phyloP scores from a whole-genome alignment of 2,113 vertebrate genomes.

The Semicossyphus pulcher region DNA sequence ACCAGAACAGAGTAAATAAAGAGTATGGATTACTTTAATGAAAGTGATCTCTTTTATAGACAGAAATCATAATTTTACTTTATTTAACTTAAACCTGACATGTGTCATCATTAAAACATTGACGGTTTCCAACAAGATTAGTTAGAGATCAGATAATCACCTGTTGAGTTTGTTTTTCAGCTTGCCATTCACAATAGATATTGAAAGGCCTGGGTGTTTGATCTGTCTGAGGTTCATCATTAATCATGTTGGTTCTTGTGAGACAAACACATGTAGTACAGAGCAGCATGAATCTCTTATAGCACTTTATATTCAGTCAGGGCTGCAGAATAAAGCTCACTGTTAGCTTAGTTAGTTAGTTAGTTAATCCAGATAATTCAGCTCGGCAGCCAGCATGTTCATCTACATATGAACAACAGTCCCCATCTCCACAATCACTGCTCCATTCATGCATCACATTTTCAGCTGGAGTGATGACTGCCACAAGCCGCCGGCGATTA shows the following conservation, averaged over 20 bases:
- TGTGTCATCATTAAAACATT: no score
- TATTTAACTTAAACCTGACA: no score
- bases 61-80: no score
- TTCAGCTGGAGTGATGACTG: constrained; percentile 15
- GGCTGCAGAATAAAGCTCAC: background rate
- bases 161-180: background rate
- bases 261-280: background rate
- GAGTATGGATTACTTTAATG: no score
- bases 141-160: no score
- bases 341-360: no score
- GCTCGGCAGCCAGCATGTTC: background rate
- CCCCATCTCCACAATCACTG: constrained; percentile 12
- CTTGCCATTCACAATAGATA: background rate
- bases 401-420: background rate
- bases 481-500: constrained; percentile 3
- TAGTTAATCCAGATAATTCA: background rate
- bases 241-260: background rate
- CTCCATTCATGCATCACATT: constrained; percentile 16
- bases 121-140: no score
- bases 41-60: no score
- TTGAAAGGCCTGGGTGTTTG: background rate
- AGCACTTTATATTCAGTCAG: background rate
- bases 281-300: background rate
- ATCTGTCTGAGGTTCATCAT: background rate
- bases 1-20: no score